A percentile compares a stretch with the other conserved stretches of the same genome.
These are phyloP conservation scores for Nannobrachium achirus DNA, from an alignment of 2,113 vertebrate species.

Conservation along the genomic window DNA sequence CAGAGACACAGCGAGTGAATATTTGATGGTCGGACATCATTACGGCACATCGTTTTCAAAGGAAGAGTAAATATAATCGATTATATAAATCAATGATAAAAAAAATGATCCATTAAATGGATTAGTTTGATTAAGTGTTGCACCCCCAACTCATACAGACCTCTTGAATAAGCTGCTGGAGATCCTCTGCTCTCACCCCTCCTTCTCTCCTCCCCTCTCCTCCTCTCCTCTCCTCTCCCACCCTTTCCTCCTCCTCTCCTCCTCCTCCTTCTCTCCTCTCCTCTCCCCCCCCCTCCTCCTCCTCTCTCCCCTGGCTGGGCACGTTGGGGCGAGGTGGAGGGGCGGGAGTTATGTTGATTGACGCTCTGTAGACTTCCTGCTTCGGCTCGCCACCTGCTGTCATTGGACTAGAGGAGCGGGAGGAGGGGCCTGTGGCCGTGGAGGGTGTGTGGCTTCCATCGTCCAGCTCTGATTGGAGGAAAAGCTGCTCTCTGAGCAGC, in stretches of 20 bases:
- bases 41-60: too few species aligned
- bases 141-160: too few species aligned
- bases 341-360: slow-evolving; percentile 86
- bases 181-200: slow-evolving; percentile 71
- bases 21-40: too few species aligned
- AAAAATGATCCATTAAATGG: too few species aligned
- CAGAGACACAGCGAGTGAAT: too few species aligned
- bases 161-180: slow-evolving; percentile 92
- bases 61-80: too few species aligned
- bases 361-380: slow-evolving; percentile 84
- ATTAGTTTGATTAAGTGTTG: too few species aligned
- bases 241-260: not conserved
- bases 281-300: slow-evolving; percentile 35
- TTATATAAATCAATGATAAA: too few species aligned
- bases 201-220: slow-evolving; percentile 49
- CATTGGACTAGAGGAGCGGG: slow-evolving; percentile 83
- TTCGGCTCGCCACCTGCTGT: slow-evolving; percentile 49
- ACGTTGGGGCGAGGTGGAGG: slow-evolving; percentile 78
- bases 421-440: slow-evolving; percentile 81
- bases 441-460: slow-evolving; percentile 63
- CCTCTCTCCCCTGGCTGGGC: slow-evolving; percentile 5
- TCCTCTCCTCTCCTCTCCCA: slow-evolving; percentile 5
- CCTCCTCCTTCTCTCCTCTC: slow-evolving; percentile 20
- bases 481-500: slow-evolving; percentile 90
- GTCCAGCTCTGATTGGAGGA: slow-evolving; percentile 88